These are phyloP conservation scores for Ploceus nigricollis DNA, from an alignment of 2,113 vertebrate genomes.

Conservation along the genomic window DNA sequence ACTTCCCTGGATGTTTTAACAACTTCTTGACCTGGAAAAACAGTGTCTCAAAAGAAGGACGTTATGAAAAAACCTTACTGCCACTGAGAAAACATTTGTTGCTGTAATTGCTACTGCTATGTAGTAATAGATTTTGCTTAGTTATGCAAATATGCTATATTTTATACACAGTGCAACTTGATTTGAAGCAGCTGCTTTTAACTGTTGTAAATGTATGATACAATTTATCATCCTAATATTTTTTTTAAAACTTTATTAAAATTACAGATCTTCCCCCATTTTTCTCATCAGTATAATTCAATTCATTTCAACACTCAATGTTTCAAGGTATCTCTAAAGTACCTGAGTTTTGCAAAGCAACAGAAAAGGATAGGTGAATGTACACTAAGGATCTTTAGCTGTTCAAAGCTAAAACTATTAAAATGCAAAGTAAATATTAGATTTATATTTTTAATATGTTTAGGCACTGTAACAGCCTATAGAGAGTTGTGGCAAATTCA, in stretches of 20 bases:
- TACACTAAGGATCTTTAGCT: background rate
- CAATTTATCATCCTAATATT: background rate
- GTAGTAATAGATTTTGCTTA: background rate
- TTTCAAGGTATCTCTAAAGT: background rate
- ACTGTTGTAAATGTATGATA: background rate
- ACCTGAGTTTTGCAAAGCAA: background rate
- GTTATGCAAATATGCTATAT: background rate
- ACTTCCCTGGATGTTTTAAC: background rate
- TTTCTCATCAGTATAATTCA: background rate
- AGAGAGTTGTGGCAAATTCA: background rate
- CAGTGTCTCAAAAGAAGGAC: rapidly evolving
- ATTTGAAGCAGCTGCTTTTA: background rate
- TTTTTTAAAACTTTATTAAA: background rate
- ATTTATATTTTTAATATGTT: background rate
- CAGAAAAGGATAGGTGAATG: background rate
- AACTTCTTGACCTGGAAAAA: background rate
- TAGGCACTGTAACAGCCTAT: background rate
- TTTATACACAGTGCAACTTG: background rate
- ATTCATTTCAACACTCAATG: background rate
- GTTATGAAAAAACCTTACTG: background rate
- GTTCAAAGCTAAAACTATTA: background rate
- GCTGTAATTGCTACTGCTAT: background rate
- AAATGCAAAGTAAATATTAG: background rate
- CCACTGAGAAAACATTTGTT: background rate
- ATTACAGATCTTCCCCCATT: background rate